phyloP scores from a whole-genome alignment of 2,113 vertebrate species.

The Aldabrachelys gigantea region DNA sequence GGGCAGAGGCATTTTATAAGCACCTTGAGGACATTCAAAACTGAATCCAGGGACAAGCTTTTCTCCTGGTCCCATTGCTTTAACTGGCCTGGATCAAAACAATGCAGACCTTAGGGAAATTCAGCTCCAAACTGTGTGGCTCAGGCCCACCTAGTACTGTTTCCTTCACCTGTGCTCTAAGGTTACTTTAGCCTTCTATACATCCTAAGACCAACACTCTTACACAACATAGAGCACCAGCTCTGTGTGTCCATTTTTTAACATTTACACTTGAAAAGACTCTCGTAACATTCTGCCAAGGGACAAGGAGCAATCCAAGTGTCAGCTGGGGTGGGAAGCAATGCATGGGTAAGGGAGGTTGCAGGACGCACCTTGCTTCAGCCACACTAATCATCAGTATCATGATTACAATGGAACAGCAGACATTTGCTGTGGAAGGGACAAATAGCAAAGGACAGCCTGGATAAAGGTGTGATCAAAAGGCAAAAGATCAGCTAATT shows the following conservation, averaged over 20 bases:
- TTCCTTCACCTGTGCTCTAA: neutral
- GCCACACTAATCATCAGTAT: neutral
- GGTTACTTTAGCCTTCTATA: neutral
- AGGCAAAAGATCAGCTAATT: neutral
- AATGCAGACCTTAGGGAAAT: too few relatives aligned
- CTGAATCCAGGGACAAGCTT: fast-evolving
- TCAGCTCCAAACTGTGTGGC: neutral
- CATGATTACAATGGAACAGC: neutral
- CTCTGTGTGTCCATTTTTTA: neutral
- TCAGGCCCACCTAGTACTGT: neutral
- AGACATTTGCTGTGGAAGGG: neutral
- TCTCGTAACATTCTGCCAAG: neutral
- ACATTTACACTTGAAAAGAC: neutral
- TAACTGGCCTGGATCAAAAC: neutral
- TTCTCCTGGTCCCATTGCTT: neutral
- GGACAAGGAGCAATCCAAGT: neutral
- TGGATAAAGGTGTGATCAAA: neutral
- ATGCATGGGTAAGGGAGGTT: neutral
- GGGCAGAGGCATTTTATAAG: neutral
- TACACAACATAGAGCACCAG: fast-evolving
- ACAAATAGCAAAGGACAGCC: neutral
- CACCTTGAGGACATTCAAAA: neutral
- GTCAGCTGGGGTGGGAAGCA: neutral
- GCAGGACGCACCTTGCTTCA: neutral
- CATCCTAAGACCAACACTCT: neutral